Base-by-base conservation (phyloP, 2,797 vertebrate genomes). In the Myioborus miniatus region DNA sequence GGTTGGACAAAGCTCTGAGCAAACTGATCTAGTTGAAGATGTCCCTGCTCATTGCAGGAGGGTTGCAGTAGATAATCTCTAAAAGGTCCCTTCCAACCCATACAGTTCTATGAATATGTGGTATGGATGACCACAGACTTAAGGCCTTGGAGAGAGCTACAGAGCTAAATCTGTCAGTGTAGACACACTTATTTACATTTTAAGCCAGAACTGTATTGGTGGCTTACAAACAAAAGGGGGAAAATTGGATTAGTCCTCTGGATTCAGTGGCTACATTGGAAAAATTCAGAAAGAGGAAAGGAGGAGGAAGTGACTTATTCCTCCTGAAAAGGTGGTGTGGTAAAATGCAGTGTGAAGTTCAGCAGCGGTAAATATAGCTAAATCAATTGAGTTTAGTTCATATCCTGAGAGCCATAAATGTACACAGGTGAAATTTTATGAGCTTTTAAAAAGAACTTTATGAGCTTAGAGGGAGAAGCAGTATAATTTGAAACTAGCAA, bases 361-460 rank as follows among this genome's bases (percentile, higher is more conserved):
- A 97, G 96, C 94, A 96, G 84, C 41, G 96, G 95, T 97, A 98
- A 97, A 97, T 97, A 96, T 85, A 97, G 96, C 90, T 97, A 96
- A 97, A 97, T 90, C 89, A 96, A 89, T 81, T 22, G 84, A 97
- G 95, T 97, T 96, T 67, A 95, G 96, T 96, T 97, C 96, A 97
- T 95, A 97, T 97, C 96, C 97, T 97, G 97, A 97, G 97, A 97
- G 96, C 90, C 96, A 95, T 98, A 98, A 98, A 97, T 12, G 86
- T 96, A 94, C 87, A 97, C 97, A 98, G 97, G 98, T 98, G 97
- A 98, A 98, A 97, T 96, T 97, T 98, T 98, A 98, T 92, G 87
- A 96, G 95, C 96, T 96, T 97, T 97, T 97, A 97, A 97, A 98
- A 93, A 87, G 96, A 97, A 84, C 63, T 98, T 98, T 97, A 98